Evolutionary conservation across 2,797 vertebrate species (phyloP), one percentile per base, ranked within the genome.

Genomic region (Aratinga solstitialis): DNA sequence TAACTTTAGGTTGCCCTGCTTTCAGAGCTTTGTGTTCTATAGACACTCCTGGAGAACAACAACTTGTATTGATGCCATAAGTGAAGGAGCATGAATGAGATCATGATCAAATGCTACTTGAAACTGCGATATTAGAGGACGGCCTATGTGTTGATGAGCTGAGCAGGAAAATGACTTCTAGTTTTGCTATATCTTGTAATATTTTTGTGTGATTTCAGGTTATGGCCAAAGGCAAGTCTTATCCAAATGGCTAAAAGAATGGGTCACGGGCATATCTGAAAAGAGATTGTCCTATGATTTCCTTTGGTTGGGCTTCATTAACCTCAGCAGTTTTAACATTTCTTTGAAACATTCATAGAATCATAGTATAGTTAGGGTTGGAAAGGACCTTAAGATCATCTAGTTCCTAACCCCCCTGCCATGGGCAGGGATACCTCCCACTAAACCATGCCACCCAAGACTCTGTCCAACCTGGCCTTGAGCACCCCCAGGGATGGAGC

Each of bases 1-100:
- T 23, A 47, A 9, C 53, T n/a, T 43, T 34, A 29, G 56, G 43
- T 30, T 56, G 7, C 8, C 12, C 27, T 42, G 9, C 40, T 14
- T 30, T 34, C 27, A 61, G 65, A 38, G 51, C 30, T 19, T 8
- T 0, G 1, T 26, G 47, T 13, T 43, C n/a, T 0, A 1, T 8
- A 29, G 23, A 29, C 27, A 3, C 27, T 38, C 34, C 13, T 14
- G 5, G 34, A 42, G 26, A 69, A 11, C 22, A 71, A 11, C 50
- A 53, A 4, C 32, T 22, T 11, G 4, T 2, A 11, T 9, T 3
- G 38, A 6, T 50, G 40, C 22, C 38, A 4, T 18, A 17, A 36
- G 59, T 23, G 51, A 15, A 48, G 40, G 58, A 66, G 20, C 27
- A 24, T 56, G 32, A 56, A 48, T 0, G n/a, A 22, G 68, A 15